Evolutionary conservation across 2,797 vertebrate species (phyloP).

Genomic region (Ctenopoma kingsleyae): DNA sequence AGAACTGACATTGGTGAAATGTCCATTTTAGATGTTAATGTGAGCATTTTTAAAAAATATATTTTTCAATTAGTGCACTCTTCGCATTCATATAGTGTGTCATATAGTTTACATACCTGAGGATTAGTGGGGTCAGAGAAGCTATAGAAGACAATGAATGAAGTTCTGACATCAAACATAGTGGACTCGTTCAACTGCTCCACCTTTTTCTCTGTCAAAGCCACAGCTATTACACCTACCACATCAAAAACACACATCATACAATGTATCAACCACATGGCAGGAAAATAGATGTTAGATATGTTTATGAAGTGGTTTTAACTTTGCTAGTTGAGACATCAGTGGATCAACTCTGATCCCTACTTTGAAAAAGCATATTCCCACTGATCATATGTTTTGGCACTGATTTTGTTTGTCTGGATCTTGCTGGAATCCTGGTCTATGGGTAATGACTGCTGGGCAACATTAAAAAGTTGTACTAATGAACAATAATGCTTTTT

Average conservation of each 20-base stretch:
- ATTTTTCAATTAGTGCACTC: not conserved
- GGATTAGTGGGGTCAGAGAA: slow-evolving; percentile 88
- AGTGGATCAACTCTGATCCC: slow-evolving; percentile 14
- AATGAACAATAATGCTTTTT: slow-evolving; percentile 6
- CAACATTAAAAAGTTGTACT: slow-evolving; percentile 10
- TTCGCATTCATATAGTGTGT: not conserved
- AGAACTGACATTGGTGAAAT: not conserved
- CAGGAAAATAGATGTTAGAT: not conserved
- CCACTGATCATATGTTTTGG: slow-evolving; percentile 16
- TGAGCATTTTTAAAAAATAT: not conserved
- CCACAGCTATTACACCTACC: slow-evolving; percentile 90
- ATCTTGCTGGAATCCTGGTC: not conserved
- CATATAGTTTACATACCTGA: slow-evolving; percentile 83
- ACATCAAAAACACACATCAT: slow-evolving; percentile 38
- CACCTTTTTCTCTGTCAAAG: slow-evolving; percentile 80
- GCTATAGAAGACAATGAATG: slow-evolving; percentile 90
- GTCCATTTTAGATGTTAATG: slow-evolving; percentile 12
- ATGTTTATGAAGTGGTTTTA: not conserved
- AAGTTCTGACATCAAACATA: slow-evolving; percentile 74
- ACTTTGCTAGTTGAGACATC: slow-evolving; percentile 1
- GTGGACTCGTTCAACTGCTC: slow-evolving; percentile 74
- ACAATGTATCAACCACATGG: slow-evolving; percentile 9
- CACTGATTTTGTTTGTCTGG: slow-evolving; percentile 1
- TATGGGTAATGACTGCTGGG: slow-evolving; percentile 6
- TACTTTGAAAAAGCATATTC: not conserved